Evolutionary conservation across 2,113 vertebrate genomes (phyloP), one percentile per base, ranked within the genome.

Genomic region (Miniopterus natalensis): DNA sequence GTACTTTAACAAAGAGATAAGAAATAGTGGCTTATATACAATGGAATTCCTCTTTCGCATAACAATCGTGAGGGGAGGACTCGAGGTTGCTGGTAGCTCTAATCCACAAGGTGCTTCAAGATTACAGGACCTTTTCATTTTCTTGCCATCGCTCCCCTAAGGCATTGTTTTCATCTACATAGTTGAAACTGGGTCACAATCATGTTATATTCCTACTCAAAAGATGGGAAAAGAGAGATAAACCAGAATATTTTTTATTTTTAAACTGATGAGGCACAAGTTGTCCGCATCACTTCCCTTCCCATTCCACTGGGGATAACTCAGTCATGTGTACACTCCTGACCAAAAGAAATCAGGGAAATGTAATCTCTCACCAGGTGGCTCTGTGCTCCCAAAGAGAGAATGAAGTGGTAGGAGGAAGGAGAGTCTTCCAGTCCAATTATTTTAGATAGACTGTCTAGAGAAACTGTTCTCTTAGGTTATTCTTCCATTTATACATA

Each of bases 321-420:
- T 83, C 84, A 92, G 55, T 23, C 70, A 13, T 31, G 31, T 31
- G 36, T 36, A 31, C 17, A 89, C 7, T 66, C 40, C 90, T 49
- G 31, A 83, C 18, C 73, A 90, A 88, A 92, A 20, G 55, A 80
- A 53, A 88, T 42, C 86, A 79, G 29, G 65, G 14, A 75, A 95
- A 92, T 42, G 12, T 17, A 25, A 7, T 49, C 45, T 87, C n/a
- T 66, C 83, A 18, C 20, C 73, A 84, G 45, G 29, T 40, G 8
- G 47, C 10, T 29, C 51, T 65, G 40, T 68, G 6, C 27, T 74
- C 27, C 42, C 29, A 91, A 73, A 85, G 27, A 65, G 40, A 59
- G 27, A 86, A 61, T 45, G 36, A 17, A 66, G 88, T 10, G 1
- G 1, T 20, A 61, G 40, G 3, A 92, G 55, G 23, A 42, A 85